Conservation (phyloP, 2,113 vertebrate species). For the Blennius ocellaris region DNA sequence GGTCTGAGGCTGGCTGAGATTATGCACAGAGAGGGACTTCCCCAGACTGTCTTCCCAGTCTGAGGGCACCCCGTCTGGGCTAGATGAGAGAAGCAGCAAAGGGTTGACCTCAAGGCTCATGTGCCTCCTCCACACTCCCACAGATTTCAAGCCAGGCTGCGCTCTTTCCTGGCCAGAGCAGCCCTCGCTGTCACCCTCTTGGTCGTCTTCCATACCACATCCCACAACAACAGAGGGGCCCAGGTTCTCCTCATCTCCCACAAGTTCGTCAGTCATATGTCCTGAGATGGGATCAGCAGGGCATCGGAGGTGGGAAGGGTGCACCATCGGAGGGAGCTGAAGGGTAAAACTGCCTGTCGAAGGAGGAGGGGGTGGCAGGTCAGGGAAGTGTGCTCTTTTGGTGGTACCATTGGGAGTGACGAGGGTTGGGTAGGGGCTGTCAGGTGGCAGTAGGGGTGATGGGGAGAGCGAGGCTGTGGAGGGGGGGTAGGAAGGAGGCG, state of each 20-base stretch:
- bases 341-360: conserved; percentile 88
- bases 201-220: conserved; percentile 48
- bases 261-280: conserved; percentile 53
- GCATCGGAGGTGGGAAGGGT: conserved; percentile 84
- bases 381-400: conserved; percentile 89
- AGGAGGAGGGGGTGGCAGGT: conserved; percentile 83
- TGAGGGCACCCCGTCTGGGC: conserved; percentile 69
- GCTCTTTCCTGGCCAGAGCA: conserved; percentile 44
- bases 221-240: conserved; percentile 78
- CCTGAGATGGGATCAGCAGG: conserved; percentile 83
- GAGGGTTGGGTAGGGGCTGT: conserved; percentile 86
- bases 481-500: conserved; percentile 78
- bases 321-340: conserved; percentile 89
- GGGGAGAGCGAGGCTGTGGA: conserved; percentile 90
- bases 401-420: conserved; percentile 81
- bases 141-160: conserved; percentile 83
- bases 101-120: conserved; percentile 91
- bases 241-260: conserved; percentile 80
- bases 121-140: conserved; percentile 90
- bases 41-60: conserved; percentile 83
- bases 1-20: conserved; percentile 88
- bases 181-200: conserved; percentile 37
- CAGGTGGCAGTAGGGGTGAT: conserved; percentile 89
- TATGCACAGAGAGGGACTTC: conserved; percentile 93
- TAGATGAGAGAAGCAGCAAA: conserved; percentile 87